A percentile compares a stretch with the other conserved stretches of the same genome.
Evolutionary conservation across 2,888 invertebrate species (phyloP).

Genomic region (Linnaemya tessellans): DNA sequence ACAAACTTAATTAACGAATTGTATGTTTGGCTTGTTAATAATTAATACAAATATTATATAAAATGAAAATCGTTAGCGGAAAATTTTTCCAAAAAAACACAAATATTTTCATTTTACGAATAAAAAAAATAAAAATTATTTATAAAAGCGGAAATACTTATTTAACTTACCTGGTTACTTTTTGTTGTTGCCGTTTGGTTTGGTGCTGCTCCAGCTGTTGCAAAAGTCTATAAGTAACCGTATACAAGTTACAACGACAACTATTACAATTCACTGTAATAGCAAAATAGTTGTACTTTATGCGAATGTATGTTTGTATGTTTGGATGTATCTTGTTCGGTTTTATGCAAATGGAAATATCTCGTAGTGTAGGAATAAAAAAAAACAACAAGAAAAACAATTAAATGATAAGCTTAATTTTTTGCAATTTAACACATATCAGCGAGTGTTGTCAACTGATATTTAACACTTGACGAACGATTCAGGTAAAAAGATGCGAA

Average conservation of each 20-base stretch:
- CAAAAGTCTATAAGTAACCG: constrained; percentile 34
- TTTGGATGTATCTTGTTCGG: constrained; percentile 23
- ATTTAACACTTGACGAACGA: constrained; percentile 40
- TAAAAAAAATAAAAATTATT: background rate
- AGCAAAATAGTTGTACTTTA: constrained; percentile 25
- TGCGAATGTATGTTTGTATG: background rate
- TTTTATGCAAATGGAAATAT: constrained; percentile 11
- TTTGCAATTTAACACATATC: constrained; percentile 55
- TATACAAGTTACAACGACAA: constrained; percentile 46
- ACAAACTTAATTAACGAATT: constrained; percentile 30
- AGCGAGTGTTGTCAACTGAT: constrained; percentile 57
- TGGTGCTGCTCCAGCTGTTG: background rate
- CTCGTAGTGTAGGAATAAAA: background rate
- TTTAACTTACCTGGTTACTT: constrained; percentile 60
- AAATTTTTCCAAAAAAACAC: constrained; percentile 55
- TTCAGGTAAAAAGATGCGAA: constrained; percentile 11
- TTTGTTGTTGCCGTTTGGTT: background rate
- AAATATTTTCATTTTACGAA: background rate
- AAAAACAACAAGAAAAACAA: constrained; percentile 15
- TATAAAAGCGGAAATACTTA: constrained; percentile 61
- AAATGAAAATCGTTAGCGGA: constrained; percentile 54
- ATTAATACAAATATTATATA: constrained; percentile 43
- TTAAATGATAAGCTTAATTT: constrained; percentile 35
- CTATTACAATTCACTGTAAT: constrained; percentile 40
- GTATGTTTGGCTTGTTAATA: constrained; percentile 10